Evolutionary conservation across 2,888 invertebrate genomes (phyloP).

Genomic region (Thera obeliscata): DNA sequence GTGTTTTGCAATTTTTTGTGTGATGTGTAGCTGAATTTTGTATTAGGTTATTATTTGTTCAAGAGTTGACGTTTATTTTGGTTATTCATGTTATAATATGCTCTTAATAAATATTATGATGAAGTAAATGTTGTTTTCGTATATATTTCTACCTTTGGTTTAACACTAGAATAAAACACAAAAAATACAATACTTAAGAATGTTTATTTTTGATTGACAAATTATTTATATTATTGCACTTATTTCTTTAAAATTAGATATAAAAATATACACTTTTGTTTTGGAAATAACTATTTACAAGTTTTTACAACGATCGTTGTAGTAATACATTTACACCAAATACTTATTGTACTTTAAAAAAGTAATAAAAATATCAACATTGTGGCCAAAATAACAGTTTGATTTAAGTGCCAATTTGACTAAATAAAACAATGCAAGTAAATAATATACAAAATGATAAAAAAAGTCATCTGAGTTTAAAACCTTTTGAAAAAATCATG

Average conservation of each 20-base stretch:
- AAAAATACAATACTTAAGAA: constrained; percentile 51
- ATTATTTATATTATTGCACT: constrained; percentile 65
- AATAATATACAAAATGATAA: too few relatives aligned
- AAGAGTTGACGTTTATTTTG: constrained; percentile 26
- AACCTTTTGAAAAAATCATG: too few relatives aligned
- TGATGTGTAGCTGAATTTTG: constrained; percentile 16
- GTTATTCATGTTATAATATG: constrained; percentile 6
- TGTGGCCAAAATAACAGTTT: too few relatives aligned
- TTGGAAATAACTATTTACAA: constrained; percentile 2
- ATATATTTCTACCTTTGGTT: not conserved
- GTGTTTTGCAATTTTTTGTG: not conserved
- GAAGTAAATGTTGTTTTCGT: not conserved
- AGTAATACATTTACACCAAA: not conserved
- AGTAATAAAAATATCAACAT: not conserved
- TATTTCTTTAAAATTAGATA: constrained; percentile 48
- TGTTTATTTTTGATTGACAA: constrained; percentile 45
- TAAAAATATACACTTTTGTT: constrained; percentile 33
- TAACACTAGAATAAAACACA: too few relatives aligned
- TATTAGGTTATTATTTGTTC: constrained; percentile 28
- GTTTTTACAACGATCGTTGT: not conserved
- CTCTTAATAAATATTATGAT: constrained; percentile 14
- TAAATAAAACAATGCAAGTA: too few relatives aligned
- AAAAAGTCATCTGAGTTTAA: too few relatives aligned
- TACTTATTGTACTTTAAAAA: not conserved
- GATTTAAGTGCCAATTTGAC: too few relatives aligned